Evolutionary conservation across 2,113 vertebrate genomes (phyloP).

Genomic region (Lates calcarifer): DNA sequence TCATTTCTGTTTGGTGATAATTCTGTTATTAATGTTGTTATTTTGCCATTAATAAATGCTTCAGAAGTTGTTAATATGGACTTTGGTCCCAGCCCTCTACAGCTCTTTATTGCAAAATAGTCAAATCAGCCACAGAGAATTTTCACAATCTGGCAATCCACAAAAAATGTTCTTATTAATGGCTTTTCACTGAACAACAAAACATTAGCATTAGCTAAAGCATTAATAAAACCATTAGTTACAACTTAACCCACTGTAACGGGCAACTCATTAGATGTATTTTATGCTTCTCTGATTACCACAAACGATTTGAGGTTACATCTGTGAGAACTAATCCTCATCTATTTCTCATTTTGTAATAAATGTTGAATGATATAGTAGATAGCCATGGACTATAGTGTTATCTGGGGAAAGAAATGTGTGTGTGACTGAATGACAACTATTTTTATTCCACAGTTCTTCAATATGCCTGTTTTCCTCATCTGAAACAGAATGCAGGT

Average conservation of each 20-base stretch:
- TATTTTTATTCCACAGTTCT: conserved; percentile 19
- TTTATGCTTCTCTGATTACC: background rate
- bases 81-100: background rate
- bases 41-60: background rate
- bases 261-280: background rate
- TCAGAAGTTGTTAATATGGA: background rate
- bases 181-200: conserved; percentile 4
- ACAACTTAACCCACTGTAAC: background rate
- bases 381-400: background rate
- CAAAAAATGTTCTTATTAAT: background rate
- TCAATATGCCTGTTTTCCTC: conserved; percentile 3
- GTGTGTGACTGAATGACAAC: background rate
- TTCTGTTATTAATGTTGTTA: background rate
- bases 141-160: conserved; percentile 7
- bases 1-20: too few relatives aligned
- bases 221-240: conserved; percentile 9
- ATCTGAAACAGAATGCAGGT: conserved; percentile 30
- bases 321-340: background rate
- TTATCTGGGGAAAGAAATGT: background rate
- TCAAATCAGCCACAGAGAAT: background rate
- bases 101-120: background rate
- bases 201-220: conserved; percentile 2
- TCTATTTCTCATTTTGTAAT: background rate
- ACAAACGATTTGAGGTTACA: too few relatives aligned
- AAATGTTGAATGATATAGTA: background rate